These are phyloP conservation scores for Lophius americanus DNA, from an alignment of 2,797 vertebrate species.

Conservation along the genomic window DNA sequence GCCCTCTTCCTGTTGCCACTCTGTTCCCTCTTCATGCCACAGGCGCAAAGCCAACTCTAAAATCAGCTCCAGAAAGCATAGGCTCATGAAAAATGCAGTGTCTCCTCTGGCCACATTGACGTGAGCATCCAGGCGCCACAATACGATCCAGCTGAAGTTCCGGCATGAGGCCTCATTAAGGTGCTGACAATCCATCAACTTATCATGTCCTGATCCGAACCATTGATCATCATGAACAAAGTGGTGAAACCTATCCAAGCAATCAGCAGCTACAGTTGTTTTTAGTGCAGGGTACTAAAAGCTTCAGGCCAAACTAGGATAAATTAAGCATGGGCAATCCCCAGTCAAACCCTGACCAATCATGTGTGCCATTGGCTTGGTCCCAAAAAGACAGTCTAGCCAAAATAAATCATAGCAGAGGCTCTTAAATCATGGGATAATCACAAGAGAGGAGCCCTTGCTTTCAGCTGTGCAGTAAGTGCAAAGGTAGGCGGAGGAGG, in stretches of 20 bases:
- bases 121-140: constrained; percentile 36
- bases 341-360: constrained; percentile 62
- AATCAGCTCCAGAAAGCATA: constrained; percentile 48
- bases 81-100: constrained; percentile 36
- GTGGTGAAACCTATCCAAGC: constrained; percentile 12
- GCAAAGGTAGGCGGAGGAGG: constrained; percentile 53
- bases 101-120: constrained; percentile 55
- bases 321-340: constrained; percentile 50
- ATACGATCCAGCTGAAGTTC: neutral
- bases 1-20: constrained; percentile 8
- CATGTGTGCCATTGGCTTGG: constrained; percentile 59
- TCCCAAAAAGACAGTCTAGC: constrained; percentile 69
- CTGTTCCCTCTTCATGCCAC: constrained; percentile 12
- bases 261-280: constrained; percentile 4
- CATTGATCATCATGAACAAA: constrained; percentile 25
- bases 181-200: constrained; percentile 26
- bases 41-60: constrained; percentile 56
- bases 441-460: constrained; percentile 65
- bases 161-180: neutral
- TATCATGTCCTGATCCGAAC: constrained; percentile 16
- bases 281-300: constrained; percentile 19
- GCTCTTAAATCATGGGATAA: constrained; percentile 73
- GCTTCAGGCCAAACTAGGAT: constrained; percentile 50
- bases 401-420: constrained; percentile 73
- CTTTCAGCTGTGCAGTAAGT: constrained; percentile 45